Conservation (phyloP, 2,888 invertebrate species). For the Tetragonisca angustula region DNA sequence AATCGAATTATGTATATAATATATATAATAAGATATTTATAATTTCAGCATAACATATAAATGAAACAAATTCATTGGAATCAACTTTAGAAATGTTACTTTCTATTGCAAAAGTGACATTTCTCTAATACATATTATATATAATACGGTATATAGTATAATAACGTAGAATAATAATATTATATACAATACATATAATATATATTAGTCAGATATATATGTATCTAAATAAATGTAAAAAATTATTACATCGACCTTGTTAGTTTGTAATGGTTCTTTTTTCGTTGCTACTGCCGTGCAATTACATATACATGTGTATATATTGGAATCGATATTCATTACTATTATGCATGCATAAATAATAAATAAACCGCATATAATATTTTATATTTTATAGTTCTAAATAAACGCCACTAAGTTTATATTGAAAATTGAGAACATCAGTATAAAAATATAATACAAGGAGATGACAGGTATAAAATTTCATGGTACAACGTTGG, state of each 20-base stretch:
- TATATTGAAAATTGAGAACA: neutral
- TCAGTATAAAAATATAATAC: too few relatives aligned
- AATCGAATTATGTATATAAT: neutral
- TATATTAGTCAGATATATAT: neutral
- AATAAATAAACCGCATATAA: neutral
- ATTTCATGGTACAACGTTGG: neutral
- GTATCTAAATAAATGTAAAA: neutral
- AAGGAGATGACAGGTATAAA: too few relatives aligned
- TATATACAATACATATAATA: neutral
- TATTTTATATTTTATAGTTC: neutral
- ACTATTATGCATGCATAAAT: neutral
- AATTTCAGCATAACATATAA: neutral
- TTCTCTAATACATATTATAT: neutral
- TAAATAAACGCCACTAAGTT: neutral
- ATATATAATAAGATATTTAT: neutral
- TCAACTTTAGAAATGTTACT: neutral
- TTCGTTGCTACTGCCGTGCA: neutral
- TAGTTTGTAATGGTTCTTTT: neutral
- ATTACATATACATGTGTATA: neutral
- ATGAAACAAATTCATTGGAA: neutral
- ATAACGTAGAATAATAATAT: neutral
- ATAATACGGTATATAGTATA: neutral
- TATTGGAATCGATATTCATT: neutral
- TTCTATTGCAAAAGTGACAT: neutral
- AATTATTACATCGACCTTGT: neutral